phyloP scores from a whole-genome alignment of 1,140 invertebrate genomes.

The Frieseomelitta varia region DNA sequence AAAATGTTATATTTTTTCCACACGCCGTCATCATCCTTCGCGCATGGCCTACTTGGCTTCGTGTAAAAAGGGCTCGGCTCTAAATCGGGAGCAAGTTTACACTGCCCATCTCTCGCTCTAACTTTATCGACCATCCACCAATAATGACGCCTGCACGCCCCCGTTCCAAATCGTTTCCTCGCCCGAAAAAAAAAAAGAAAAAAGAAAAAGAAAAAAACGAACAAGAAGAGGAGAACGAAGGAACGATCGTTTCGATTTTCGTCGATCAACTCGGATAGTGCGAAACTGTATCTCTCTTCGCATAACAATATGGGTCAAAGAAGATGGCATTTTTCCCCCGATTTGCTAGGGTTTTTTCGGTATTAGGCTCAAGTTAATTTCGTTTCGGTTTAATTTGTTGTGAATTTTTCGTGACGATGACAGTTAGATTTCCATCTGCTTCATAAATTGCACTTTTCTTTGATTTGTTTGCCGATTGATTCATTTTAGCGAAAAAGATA shows the following conservation, averaged over 20 bases:
- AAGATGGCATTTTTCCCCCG: not conserved
- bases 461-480: too few species aligned
- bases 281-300: not conserved
- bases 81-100: slow-evolving; percentile 70
- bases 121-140: slow-evolving; percentile 61
- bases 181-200: not conserved
- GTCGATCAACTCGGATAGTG: not conserved
- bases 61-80: slow-evolving; percentile 69
- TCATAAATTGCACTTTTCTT: too few species aligned
- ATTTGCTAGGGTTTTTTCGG: too few species aligned
- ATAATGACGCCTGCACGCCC: slow-evolving; percentile 47
- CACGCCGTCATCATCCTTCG: slow-evolving; percentile 63
- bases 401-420: too few species aligned
- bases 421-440: too few species aligned
- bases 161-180: slow-evolving; percentile 4
- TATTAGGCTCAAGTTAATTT: too few species aligned
- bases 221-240: too few species aligned
- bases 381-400: too few species aligned
- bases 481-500: too few species aligned
- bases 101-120: slow-evolving; percentile 61
- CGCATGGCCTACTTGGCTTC: slow-evolving; percentile 67
- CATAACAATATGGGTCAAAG: not conserved
- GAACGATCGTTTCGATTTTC: not conserved
- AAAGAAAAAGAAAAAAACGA: too few species aligned
- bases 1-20: slow-evolving; percentile 67